Evolutionary conservation across 2,888 invertebrate species (phyloP).

Genomic region (Cheilosia pagana): DNA sequence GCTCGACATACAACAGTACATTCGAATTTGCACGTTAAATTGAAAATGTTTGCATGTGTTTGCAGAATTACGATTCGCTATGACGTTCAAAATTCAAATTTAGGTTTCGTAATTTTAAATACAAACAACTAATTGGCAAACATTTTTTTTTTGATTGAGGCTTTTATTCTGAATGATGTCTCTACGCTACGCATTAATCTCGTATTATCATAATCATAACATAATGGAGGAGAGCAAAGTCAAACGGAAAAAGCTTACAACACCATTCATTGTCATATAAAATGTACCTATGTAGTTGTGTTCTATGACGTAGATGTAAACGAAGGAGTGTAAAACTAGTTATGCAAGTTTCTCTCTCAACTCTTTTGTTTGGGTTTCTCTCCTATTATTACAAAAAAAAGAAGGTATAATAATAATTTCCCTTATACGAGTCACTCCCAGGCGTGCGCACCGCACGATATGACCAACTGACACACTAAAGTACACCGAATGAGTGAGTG

Average conservation of each 20-base stretch:
- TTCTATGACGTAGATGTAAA: constrained; percentile 25
- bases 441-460: constrained; percentile 11
- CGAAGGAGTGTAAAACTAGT: constrained; percentile 34
- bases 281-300: not conserved
- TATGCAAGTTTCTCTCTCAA: constrained; percentile 71
- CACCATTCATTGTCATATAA: constrained; percentile 1
- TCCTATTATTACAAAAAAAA: constrained; percentile 19
- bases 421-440: constrained; percentile 38
- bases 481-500: constrained; percentile 1
- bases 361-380: constrained; percentile 66
- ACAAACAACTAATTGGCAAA: too few relatives aligned
- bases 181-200: not conserved
- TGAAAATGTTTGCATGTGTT: too few relatives aligned
- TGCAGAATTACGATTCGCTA: too few relatives aligned
- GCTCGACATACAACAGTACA: too few relatives aligned
- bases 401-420: constrained; percentile 4
- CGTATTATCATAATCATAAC: too few relatives aligned
- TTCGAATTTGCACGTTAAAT: too few relatives aligned
- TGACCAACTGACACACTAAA: constrained; percentile 66
- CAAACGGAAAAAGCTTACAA: not conserved
- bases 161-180: too few relatives aligned
- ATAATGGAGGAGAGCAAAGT: not conserved
- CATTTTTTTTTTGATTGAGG: too few relatives aligned
- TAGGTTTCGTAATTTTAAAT: too few relatives aligned
- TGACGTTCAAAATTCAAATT: too few relatives aligned